phyloP scores from a whole-genome alignment of 2,888 invertebrate genomes.

The Hoplodrina ambigua region DNA sequence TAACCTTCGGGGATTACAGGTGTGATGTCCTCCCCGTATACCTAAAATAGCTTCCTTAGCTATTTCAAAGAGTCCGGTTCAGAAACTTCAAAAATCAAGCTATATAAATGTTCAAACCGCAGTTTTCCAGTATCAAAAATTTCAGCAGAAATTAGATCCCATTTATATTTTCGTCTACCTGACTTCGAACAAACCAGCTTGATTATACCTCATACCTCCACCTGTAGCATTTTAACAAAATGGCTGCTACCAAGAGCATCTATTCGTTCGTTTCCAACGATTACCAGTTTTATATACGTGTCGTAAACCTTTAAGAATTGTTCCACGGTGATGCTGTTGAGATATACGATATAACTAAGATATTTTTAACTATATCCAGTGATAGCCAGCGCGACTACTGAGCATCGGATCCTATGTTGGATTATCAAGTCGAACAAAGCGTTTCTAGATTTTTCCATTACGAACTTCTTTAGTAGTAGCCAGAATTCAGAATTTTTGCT shows the following conservation, averaged over 20 bases:
- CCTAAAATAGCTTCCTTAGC: too few relatives aligned
- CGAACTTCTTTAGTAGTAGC: too few relatives aligned
- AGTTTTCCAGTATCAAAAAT: background rate
- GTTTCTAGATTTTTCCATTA: too few relatives aligned
- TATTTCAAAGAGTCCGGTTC: too few relatives aligned
- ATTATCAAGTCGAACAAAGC: too few relatives aligned
- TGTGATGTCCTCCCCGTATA: too few relatives aligned
- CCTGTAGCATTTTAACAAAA: constrained; percentile 71
- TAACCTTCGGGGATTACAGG: too few relatives aligned
- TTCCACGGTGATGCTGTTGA: constrained; percentile 25
- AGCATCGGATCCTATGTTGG: too few relatives aligned
- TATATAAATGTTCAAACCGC: background rate
- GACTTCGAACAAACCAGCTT: constrained; percentile 28
- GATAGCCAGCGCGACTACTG: too few relatives aligned
- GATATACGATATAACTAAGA: background rate
- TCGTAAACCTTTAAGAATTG: constrained; percentile 72
- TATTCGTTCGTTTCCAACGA: constrained; percentile 69
- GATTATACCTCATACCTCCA: constrained; percentile 51
- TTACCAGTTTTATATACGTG: constrained; percentile 73
- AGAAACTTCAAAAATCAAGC: background rate
- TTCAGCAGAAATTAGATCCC: constrained; percentile 31
- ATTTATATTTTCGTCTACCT: constrained; percentile 26
- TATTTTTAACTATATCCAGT: background rate
- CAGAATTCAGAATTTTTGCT: too few relatives aligned
- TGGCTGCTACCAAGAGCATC: constrained; percentile 66